Conservation (phyloP, 2,797 vertebrate genomes). For the Manis javanica region DNA sequence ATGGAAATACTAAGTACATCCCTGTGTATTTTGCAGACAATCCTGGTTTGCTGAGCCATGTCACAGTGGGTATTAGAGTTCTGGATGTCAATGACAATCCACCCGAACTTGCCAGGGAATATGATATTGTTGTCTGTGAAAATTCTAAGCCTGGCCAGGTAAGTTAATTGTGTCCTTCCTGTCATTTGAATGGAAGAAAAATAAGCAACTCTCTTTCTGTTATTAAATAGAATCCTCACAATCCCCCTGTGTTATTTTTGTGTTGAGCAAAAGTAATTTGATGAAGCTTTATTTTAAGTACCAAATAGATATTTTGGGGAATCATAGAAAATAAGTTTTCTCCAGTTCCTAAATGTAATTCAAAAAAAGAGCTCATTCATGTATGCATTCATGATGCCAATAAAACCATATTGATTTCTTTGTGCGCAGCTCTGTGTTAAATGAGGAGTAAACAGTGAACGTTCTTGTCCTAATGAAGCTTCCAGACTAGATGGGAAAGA, state of each 20-base stretch:
- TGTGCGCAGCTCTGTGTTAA: background rate
- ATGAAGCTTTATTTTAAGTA: slow-evolving; percentile 46
- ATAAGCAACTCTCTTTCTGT: slow-evolving; percentile 66
- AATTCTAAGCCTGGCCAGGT: slow-evolving; percentile 96
- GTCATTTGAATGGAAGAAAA: slow-evolving; percentile 38
- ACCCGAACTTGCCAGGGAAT: slow-evolving; percentile 92
- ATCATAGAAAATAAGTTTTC: background rate
- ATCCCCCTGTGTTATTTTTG: slow-evolving; percentile 38
- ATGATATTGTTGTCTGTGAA: slow-evolving; percentile 96
- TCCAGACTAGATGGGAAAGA: background rate
- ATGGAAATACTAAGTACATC: slow-evolving; percentile 52
- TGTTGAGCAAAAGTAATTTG: slow-evolving; percentile 41
- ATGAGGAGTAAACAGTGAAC: background rate
- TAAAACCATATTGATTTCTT: background rate
- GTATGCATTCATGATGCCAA: background rate
- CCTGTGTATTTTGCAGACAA: slow-evolving; percentile 90
- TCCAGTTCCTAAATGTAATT: background rate
- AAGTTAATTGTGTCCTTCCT: slow-evolving; percentile 80
- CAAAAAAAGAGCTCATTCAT: background rate
- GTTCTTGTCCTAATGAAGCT: background rate
- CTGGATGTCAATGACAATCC: slow-evolving; percentile 98
- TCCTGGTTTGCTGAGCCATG: slow-evolving; percentile 92
- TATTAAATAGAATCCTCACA: slow-evolving; percentile 49
- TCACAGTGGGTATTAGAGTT: slow-evolving; percentile 94
- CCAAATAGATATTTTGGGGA: slow-evolving; percentile 20